These are phyloP conservation scores for Pantala flavescens DNA, from an alignment of 1,140 invertebrate species.

Conservation along the genomic window DNA sequence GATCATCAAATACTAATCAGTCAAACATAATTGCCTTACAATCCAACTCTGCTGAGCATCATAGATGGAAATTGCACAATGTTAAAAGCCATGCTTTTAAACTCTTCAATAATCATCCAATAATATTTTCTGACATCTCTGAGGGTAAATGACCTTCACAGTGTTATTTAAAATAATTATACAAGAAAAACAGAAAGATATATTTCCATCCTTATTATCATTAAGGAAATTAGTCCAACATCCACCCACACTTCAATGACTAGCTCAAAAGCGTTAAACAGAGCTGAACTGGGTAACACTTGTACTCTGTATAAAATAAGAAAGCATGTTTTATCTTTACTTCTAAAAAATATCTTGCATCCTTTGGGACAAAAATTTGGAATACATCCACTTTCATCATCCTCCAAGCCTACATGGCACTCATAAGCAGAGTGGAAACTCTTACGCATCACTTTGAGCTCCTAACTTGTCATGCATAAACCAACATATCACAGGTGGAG, in stretches of 20 bases:
- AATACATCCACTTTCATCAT: not conserved
- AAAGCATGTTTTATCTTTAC: not conserved
- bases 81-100: not conserved
- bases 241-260: slow-evolving; percentile 3
- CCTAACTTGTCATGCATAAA: slow-evolving; percentile 6
- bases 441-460: not conserved
- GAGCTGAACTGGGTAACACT: slow-evolving; percentile 4
- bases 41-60: slow-evolving; percentile 3
- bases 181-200: slow-evolving; percentile 1
- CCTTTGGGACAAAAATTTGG: not conserved
- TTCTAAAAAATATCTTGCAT: slow-evolving; percentile 3
- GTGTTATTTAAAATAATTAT: not conserved
- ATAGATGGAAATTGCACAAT: slow-evolving; percentile 7
- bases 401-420: not conserved
- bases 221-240: not conserved
- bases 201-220: not conserved
- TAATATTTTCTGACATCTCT: not conserved
- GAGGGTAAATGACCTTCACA: not conserved
- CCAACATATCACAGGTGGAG: slow-evolving; percentile 3
- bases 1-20: not conserved
- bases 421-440: not conserved
- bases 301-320: slow-evolving; percentile 7
- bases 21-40: not conserved
- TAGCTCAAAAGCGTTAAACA: slow-evolving; percentile 9
- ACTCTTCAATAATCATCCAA: slow-evolving; percentile 7